Evolutionary conservation across 2,113 vertebrate genomes (phyloP).

Genomic region (Bufo bufo): DNA sequence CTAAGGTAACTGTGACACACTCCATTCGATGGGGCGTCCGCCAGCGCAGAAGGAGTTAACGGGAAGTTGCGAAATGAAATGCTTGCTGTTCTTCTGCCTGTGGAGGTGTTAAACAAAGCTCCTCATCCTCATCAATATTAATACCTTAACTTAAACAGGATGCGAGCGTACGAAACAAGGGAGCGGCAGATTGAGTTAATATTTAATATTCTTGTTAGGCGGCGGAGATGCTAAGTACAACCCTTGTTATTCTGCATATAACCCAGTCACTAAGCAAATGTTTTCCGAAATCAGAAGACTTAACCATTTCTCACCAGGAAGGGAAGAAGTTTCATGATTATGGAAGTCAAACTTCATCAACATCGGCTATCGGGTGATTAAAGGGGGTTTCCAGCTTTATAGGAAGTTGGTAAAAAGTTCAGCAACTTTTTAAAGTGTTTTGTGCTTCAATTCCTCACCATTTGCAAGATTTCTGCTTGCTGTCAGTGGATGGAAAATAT

Average conservation of each 20-base stretch:
- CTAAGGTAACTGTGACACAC: neutral
- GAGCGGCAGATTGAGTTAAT: conserved; percentile 19
- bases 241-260: neutral
- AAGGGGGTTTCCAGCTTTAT: neutral
- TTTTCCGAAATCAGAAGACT: neutral
- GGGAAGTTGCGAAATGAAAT: neutral
- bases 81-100: neutral
- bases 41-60: neutral
- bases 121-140: conserved; percentile 14
- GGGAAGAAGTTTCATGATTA: neutral
- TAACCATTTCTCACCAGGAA: neutral
- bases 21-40: neutral
- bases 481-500: too few relatives aligned
- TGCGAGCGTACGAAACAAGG: neutral
- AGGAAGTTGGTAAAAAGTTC: neutral
- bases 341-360: neutral
- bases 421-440: too few relatives aligned
- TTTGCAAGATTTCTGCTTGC: too few relatives aligned
- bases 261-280: neutral
- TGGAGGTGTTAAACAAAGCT: conserved; percentile 27
- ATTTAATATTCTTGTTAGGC: conserved; percentile 37
- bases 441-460: too few relatives aligned
- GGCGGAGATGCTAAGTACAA: conserved; percentile 1
- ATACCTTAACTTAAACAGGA: conserved; percentile 10
- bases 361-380: neutral